These are phyloP conservation scores for Aphis gossypii DNA, from an alignment of 1,140 invertebrate genomes.

Conservation along the genomic window DNA sequence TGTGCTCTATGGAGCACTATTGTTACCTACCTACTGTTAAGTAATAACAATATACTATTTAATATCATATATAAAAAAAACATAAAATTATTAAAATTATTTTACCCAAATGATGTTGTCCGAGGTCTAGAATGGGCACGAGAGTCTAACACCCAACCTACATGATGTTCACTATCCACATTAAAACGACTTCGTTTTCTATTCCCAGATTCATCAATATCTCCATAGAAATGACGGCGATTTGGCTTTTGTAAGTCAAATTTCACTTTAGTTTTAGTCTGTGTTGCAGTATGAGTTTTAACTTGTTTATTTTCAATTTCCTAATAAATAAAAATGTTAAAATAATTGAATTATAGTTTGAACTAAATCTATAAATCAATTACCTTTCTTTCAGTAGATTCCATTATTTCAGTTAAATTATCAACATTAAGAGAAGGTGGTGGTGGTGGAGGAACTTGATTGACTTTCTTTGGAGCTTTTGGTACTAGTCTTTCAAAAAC, in stretches of 20 bases:
- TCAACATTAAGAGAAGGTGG: conserved; percentile 65
- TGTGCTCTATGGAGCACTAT: no score
- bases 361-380: conserved; percentile 14
- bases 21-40: not conserved
- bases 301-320: conserved; percentile 78
- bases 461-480: conserved; percentile 69
- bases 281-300: conserved; percentile 3
- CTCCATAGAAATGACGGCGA: conserved; percentile 51
- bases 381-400: conserved; percentile 47
- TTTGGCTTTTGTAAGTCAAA: conserved; percentile 45
- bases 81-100: not conserved
- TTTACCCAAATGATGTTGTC: conserved; percentile 72
- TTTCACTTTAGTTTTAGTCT: conserved; percentile 66
- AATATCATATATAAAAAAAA: not conserved
- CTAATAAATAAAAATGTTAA: conserved; percentile 60
- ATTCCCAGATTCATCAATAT: conserved; percentile 52
- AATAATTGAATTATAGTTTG: not conserved
- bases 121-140: conserved; percentile 77
- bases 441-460: conserved; percentile 81
- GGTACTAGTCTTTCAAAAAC: conserved; percentile 84
- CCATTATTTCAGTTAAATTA: conserved; percentile 56
- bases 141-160: conserved; percentile 96
- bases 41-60: not conserved
- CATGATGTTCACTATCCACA: conserved; percentile 91
- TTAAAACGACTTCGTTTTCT: conserved; percentile 80